Conservation (phyloP, 2,797 vertebrate genomes). For the Diplodus sargus region DNA sequence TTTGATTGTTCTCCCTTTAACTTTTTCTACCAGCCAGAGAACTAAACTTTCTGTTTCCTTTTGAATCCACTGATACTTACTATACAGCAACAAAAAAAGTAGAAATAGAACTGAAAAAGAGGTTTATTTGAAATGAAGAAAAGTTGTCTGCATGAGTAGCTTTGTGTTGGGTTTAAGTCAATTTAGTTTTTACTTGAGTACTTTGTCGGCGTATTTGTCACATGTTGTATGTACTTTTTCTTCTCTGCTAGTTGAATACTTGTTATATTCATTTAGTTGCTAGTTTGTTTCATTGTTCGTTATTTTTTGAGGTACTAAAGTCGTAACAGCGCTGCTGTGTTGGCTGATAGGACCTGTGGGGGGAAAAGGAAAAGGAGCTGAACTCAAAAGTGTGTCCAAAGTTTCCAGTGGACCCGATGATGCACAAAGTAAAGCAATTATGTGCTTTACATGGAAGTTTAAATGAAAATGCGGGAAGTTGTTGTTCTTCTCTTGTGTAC, state of each 20-base stretch:
- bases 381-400: constrained; percentile 34
- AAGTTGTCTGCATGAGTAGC: constrained; percentile 55
- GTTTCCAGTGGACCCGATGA: constrained; percentile 50
- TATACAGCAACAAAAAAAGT: constrained; percentile 7
- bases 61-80: constrained; percentile 22
- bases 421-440: constrained; percentile 44
- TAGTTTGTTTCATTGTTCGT: constrained; percentile 21
- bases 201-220: constrained; percentile 26
- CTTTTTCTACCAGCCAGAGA: constrained; percentile 26
- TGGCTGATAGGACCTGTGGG: constrained; percentile 33
- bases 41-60: constrained; percentile 6
- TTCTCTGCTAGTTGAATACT: constrained; percentile 33
- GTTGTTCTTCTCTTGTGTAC: constrained; percentile 59
- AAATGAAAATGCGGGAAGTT: constrained; percentile 47
- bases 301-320: constrained; percentile 54
- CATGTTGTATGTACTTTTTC: constrained; percentile 37
- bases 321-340: constrained; percentile 56
- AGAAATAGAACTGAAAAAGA: background rate
- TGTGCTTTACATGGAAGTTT: constrained; percentile 48
- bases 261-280: constrained; percentile 32
- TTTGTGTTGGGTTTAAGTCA: constrained; percentile 48
- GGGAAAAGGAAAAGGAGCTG: constrained; percentile 58
- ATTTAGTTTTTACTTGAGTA: constrained; percentile 42
- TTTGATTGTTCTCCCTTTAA: constrained; percentile 20
- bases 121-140: constrained; percentile 16